Evolutionary conservation across 1,140 invertebrate species (phyloP).

Genomic region (Dinothrombium tinctorium): DNA sequence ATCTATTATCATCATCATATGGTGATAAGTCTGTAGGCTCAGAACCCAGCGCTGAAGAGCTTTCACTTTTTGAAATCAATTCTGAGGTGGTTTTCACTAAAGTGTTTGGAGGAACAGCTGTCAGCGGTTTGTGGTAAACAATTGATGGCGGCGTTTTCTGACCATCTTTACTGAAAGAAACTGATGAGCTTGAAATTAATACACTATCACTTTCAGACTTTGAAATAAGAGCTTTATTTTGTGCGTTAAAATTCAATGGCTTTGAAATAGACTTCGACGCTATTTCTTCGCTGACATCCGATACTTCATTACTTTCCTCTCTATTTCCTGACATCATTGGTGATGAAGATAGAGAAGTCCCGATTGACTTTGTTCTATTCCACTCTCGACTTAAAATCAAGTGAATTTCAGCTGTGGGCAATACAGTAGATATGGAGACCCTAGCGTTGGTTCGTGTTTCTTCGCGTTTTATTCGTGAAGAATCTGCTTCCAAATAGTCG

Average conservation of each 20-base stretch:
- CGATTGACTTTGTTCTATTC: not conserved
- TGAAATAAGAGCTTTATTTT: no score
- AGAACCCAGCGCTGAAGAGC: not conserved
- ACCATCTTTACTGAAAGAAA: not conserved
- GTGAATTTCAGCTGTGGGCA: slow-evolving; percentile 3
- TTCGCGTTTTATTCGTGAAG: slow-evolving; percentile 6
- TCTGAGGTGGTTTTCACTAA: not conserved
- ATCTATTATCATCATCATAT: slow-evolving; percentile 5
- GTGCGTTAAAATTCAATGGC: no score
- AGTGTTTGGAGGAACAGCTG: not conserved
- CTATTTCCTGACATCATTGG: no score
- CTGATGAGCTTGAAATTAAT: not conserved
- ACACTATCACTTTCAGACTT: no score
- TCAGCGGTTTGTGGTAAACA: not conserved
- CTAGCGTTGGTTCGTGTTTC: not conserved
- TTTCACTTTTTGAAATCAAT: not conserved
- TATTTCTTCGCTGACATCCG: no score
- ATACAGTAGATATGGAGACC: not conserved
- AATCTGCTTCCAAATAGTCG: slow-evolving; percentile 3
- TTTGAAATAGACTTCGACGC: no score
- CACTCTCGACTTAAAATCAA: not conserved
- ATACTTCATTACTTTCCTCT: no score
- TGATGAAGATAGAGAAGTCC: not conserved
- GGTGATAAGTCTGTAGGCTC: not conserved
- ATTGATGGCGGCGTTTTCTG: not conserved